Conservation (phyloP, 2,797 vertebrate genomes). For the Oceanodroma leucorhoa region DNA sequence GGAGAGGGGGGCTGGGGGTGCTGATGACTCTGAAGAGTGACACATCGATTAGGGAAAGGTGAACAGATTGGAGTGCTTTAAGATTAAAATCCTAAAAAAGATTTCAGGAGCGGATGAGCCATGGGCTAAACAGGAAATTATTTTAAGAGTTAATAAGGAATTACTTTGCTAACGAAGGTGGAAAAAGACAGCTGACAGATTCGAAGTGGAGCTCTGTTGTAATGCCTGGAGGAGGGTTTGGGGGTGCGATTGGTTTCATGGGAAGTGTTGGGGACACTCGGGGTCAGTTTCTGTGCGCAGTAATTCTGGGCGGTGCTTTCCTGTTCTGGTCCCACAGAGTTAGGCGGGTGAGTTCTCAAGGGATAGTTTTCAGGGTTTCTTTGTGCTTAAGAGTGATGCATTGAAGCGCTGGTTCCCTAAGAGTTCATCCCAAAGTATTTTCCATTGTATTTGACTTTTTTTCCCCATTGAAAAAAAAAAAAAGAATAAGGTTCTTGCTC, state of each 20-base stretch:
- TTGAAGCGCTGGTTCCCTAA: fast-evolving
- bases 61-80: neutral
- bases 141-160: neutral
- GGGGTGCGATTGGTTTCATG: neutral
- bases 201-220: neutral
- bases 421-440: neutral
- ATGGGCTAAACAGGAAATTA: neutral
- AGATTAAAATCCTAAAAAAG: neutral
- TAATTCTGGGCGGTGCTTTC: neutral
- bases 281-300: neutral
- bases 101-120: neutral
- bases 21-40: fast-evolving
- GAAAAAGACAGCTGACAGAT: fast-evolving
- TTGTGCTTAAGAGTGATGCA: neutral
- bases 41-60: neutral
- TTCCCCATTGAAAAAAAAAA: fast-evolving
- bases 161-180: neutral
- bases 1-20: neutral
- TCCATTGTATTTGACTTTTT: neutral
- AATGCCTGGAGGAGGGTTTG: no score
- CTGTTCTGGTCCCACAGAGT: no score
- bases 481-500: fast-evolving
- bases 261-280: neutral
- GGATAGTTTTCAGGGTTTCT: neutral
- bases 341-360: neutral